phyloP scores from a whole-genome alignment of 2,797 vertebrate genomes.

The Malacoctenus gilli region DNA sequence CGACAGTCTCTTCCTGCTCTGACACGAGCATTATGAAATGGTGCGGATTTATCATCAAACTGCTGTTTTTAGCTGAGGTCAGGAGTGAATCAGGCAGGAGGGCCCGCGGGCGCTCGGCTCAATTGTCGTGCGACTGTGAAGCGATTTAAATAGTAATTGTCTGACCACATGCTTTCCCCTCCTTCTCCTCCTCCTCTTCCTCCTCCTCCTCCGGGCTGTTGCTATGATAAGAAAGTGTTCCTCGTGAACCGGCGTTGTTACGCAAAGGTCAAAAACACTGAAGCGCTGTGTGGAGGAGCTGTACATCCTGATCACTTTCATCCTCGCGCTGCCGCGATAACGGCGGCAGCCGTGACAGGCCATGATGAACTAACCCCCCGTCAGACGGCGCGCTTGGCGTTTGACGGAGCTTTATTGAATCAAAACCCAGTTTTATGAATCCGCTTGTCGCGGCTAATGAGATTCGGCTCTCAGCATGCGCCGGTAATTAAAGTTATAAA shows the following conservation, averaged over 20 bases:
- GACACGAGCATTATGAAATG: slow-evolving; percentile 25
- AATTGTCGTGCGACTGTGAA: slow-evolving; percentile 14
- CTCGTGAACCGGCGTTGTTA: slow-evolving; percentile 40
- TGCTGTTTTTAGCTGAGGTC: slow-evolving; percentile 42
- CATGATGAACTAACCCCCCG: slow-evolving; percentile 8
- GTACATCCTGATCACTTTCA: background rate
- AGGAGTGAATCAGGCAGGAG: slow-evolving; percentile 37
- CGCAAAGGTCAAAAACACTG: slow-evolving; percentile 40
- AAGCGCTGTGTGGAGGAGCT: slow-evolving; percentile 24
- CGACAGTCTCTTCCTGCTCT: background rate
- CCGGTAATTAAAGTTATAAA: slow-evolving; percentile 15
- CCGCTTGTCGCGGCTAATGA: slow-evolving; percentile 3
- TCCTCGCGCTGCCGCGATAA: background rate
- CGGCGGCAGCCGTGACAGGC: background rate
- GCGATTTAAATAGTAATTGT: slow-evolving; percentile 45
- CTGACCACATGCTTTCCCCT: slow-evolving; percentile 25
- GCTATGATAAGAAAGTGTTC: slow-evolving; percentile 47
- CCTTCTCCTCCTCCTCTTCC: too few relatives aligned
- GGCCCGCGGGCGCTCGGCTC: slow-evolving; percentile 7
- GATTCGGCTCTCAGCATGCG: slow-evolving; percentile 8
- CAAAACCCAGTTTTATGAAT: background rate
- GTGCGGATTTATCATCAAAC: slow-evolving; percentile 15
- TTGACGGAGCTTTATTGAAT: background rate
- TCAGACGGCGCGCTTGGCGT: background rate
- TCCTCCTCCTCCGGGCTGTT: slow-evolving; percentile 20